A percentile compares a stretch with the other conserved stretches of the same genome.
Evolutionary conservation across 2,797 vertebrate genomes (phyloP).

Genomic region (Mus minutoides): DNA sequence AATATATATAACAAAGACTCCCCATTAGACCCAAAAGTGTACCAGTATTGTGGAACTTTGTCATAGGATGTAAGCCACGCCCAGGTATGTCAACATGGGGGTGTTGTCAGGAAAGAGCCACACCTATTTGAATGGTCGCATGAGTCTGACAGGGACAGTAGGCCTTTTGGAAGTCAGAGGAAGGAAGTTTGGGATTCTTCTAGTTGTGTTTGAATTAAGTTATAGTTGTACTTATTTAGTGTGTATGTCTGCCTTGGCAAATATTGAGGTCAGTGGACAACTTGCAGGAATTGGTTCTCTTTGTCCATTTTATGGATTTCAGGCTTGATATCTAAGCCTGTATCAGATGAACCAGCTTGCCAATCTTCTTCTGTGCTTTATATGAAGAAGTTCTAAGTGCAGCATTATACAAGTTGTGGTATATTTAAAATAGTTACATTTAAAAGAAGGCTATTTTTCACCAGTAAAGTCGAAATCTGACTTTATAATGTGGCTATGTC

Average conservation of each 20-base stretch:
- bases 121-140: not conserved
- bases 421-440: slow-evolving; percentile 12
- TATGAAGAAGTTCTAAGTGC: not conserved
- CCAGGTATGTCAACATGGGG: not conserved
- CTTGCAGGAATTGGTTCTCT: not conserved
- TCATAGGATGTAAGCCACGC: not conserved
- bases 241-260: not conserved
- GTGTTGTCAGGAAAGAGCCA: not conserved
- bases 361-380: not conserved
- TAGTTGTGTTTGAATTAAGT: not conserved
- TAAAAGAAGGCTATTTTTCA: not conserved
- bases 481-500: not conserved
- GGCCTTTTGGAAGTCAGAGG: not conserved
- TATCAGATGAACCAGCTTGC: not conserved
- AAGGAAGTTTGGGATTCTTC: not conserved
- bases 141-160: not conserved
- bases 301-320: not conserved
- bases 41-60: not conserved
- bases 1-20: not conserved
- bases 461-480: not conserved
- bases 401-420: not conserved
- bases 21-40: not conserved
- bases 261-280: not conserved
- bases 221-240: not conserved
- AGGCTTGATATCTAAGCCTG: not conserved